Evolutionary conservation across 2,797 vertebrate genomes (phyloP), one percentile per base, ranked within the genome.

Genomic region (Decapterus maruadsi): DNA sequence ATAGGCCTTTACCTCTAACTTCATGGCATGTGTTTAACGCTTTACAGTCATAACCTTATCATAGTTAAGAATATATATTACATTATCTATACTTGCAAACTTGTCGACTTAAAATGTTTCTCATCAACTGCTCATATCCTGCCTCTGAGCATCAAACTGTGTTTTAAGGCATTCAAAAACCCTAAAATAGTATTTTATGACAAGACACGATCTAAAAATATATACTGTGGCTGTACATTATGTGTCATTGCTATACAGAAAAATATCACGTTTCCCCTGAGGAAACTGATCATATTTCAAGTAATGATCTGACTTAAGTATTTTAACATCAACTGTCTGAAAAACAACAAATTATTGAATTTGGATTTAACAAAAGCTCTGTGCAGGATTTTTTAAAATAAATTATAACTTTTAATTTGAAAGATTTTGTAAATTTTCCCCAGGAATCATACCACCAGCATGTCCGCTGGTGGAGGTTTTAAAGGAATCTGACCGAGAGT

Each of bases 401-500:
- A 71, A 71, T 74, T 4, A 55, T 38, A 55, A 51, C 14, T 29
- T 0, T 71, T 53, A 29, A 40, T 75, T 65, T 65, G 2, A 11
- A 62, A 54, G 73, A 10, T 50, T 2, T 3, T 54, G 7, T 48
- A 1, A 67, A 9, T 1, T 10, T 42, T 19, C 42, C 10, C 17
- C 3, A 3, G 7, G 19, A 4, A 43, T 91, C 66, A 91, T 1
- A 96, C 55, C 46, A 81, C 62, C 77, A 97, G 78, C 88, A 99
- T 92, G 68, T 96, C 91, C 19, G 88, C 66, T 6, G 97, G 96
- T 2, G 96, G 96, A 1, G 96, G 95, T 73, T 93, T 95, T 51
- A 97, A 80, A 46, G 97, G 98, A 83, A 98, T 96, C 90, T 95
- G 97, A 48, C 96, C 96, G 19, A 98, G 73, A 0, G 93, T 96